These are phyloP conservation scores for Dynastes grantii DNA, from an alignment of 2,888 invertebrate species.

Conservation along the genomic window DNA sequence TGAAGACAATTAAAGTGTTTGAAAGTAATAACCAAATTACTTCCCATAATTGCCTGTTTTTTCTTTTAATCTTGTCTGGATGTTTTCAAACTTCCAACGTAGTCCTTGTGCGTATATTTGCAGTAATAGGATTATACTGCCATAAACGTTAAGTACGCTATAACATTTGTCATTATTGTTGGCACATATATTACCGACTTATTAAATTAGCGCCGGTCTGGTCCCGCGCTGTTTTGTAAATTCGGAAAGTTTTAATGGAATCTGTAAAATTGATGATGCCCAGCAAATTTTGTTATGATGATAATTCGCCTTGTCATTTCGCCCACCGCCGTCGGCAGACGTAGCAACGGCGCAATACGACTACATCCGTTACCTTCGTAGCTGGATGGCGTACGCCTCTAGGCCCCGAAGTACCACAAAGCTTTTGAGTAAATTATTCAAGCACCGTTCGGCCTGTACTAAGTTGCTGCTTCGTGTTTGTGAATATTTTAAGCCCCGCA, in stretches of 20 bases:
- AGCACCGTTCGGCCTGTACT: neutral
- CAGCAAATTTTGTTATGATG: conserved; percentile 32
- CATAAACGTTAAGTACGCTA: no score
- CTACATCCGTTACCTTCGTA: neutral
- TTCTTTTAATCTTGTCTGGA: no score
- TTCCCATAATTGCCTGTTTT: no score
- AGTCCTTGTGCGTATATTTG: no score
- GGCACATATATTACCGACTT: conserved; percentile 9
- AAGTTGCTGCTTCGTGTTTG: conserved; percentile 16
- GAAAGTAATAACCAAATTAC: no score
- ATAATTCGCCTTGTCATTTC: conserved; percentile 17
- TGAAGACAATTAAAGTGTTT: no score
- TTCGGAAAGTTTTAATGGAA: conserved; percentile 42
- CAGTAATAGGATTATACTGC: no score
- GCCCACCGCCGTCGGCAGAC: neutral
- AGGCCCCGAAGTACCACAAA: neutral
- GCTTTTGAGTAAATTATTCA: conserved; percentile 28
- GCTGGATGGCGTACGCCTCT: no score
- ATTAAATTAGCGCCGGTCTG: conserved; percentile 7
- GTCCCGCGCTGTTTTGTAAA: neutral
- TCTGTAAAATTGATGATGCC: conserved; percentile 43
- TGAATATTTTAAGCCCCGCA: conserved; percentile 14
- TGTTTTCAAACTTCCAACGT: no score
- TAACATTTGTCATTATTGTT: neutral
- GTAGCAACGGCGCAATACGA: neutral